Base-by-base conservation (phyloP, 2,113 vertebrate genomes). In the Alectura lathami region DNA sequence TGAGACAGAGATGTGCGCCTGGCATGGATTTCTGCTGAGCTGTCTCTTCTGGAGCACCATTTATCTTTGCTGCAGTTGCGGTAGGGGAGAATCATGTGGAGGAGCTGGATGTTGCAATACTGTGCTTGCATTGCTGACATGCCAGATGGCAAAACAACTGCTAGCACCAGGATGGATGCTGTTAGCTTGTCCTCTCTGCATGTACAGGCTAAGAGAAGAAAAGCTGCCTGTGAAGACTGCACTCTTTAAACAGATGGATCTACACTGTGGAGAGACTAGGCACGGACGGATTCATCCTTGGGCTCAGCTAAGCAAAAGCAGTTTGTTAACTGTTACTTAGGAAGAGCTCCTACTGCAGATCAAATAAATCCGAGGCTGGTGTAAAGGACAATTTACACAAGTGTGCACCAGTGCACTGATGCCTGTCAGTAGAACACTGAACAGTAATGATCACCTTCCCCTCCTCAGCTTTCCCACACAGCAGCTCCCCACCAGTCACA, bases 11-110 rank as follows among this genome's bases (percentile, higher is more conserved):
- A 67, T 54, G 32, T 30, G 53, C 18, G 5, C 17, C 30, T 89
- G 68, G 63, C 68, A 88, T 6, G 53, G 21, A 77, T 89, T 95
- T 91, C 64, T 93, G 82, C 76, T 96, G 91, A 80, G n/a, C 29
- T 56, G 21, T 60, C 56, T 70, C 27, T 67, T 80, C 60, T 74
- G 42, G 18, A 83, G 40, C 23, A 57, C 1, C 27, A 24, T 74
- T 95, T 91, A 62, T 85, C 70, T 77, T 62, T 70, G 21, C n/a
- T 84, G 51, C 34, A 2, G 2, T 66, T 70, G 68, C 40, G 64
- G n/a, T 3, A 89, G 57, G 38, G 84, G 30, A 83, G 14, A 82
- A 76, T 45, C 45, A 34, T 63, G 76, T n/a, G 30, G 51, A 93
- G 59, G 72, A 75, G 54, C 12, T 43, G 51, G 27, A 43, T 88